Base-by-base conservation (phyloP, 2,113 vertebrate genomes). In the Helogale parvula region DNA sequence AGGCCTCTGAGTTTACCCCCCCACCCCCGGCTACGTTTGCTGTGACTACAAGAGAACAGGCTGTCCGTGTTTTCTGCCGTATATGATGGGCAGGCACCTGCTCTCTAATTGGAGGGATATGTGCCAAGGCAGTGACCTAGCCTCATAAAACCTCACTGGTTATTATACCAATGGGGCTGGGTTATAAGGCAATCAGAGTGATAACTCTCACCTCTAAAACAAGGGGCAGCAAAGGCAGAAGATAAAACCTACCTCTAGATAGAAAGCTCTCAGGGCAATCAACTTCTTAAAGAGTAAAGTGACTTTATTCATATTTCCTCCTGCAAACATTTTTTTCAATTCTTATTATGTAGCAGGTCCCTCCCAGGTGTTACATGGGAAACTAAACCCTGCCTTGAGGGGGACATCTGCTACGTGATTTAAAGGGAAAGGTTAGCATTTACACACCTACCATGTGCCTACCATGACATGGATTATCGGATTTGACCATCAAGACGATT, bases 241-340 rank as follows among this genome's bases (percentile, higher is more conserved):
- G 80, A 90, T 69, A 65, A 66, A 93, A 97, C 38, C 4, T 38
- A 81, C 45, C 45, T 96, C 52, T 92, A 47, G n/a, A 47, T 86
- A 41, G n/a, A 88, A 5, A 86, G 27, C 19, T n/a, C 38, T 92
- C 60, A 60, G 29, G 54, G 25, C 47, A 93, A 90, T 35, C 29
- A 66, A 52, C 25, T 17, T 91, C 50, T 85, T 90, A 89, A 76
- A 92, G 29, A 63, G 0, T 38, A 41, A 91, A 12, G 57, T 91
- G 66, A 25, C 27, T 77, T 95, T 82, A 91, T 52, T 92, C 27
- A 38, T 25, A 74, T 66, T 93, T 96, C 68, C 47, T 82, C n/a
- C 29, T 82, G 29, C 4, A 93, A 74, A 91, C 94, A 95, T 88
- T 80, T 90, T 90, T 90, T 65, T 93, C 63, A 84, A 19, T n/a